Percentiles rank a stretch among this genome's conserved stretches.
These are phyloP conservation scores for Oryctolagus cuniculus DNA, from an alignment of 2,113 vertebrate genomes.

Conservation along the genomic window mOryCun1.1 NC_091439.1:75371001-75371500, in stretches of 20 bases:
- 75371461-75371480: not conserved
- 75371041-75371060: not conserved
- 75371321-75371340: not conserved
- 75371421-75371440: not conserved
- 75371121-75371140: not conserved
- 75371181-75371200: not conserved
- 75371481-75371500: constrained; percentile 31
- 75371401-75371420: constrained; percentile 25
- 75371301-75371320: not conserved
- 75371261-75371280: not conserved
- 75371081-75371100: not conserved
- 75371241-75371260: not conserved
- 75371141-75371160: not conserved
- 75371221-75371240: not conserved
- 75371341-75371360: not conserved
- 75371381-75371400: not conserved
- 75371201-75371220: not conserved
- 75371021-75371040: not conserved
- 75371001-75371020: not conserved
- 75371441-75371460: constrained; percentile 23
- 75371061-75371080: not conserved
- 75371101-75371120: not conserved
- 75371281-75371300: not conserved
- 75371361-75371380: not conserved
- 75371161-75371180: not conserved